phyloP scores from a whole-genome alignment of 2,888 invertebrate genomes.

The Nymphalis polychloros region DNA sequence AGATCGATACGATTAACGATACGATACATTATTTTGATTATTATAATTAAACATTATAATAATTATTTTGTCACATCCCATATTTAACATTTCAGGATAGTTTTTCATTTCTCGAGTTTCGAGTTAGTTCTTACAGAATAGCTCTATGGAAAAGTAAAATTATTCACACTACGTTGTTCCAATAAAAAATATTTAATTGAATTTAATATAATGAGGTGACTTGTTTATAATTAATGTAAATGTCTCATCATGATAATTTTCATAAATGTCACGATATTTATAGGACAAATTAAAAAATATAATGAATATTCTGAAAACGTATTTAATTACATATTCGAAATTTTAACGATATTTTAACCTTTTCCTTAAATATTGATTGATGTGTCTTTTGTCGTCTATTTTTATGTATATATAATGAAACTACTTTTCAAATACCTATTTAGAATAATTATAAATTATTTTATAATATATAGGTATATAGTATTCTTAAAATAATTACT shows the following conservation, averaged over 20 bases:
- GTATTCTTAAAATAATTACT: too few species aligned
- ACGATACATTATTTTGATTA: too few species aligned
- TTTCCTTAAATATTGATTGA: neutral
- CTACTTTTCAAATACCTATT: neutral
- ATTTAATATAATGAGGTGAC: neutral
- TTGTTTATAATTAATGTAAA: neutral
- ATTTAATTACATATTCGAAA: neutral
- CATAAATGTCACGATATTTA: conserved; percentile 8
- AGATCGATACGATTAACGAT: too few species aligned
- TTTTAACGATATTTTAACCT: neutral
- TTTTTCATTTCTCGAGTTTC: too few species aligned
- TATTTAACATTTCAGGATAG: too few species aligned
- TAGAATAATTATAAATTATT: neutral
- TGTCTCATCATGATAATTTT: conserved; percentile 9
- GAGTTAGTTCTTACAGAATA: too few species aligned
- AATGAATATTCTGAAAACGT: neutral
- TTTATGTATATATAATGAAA: neutral
- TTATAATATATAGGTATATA: too few species aligned
- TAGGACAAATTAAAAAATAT: neutral
- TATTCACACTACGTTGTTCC: too few species aligned
- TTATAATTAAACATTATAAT: too few species aligned
- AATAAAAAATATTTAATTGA: too few species aligned
- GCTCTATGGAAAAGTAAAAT: too few species aligned
- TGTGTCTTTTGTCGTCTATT: neutral
- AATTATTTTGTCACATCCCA: too few species aligned